phyloP scores from a whole-genome alignment of 2,113 vertebrate genomes.

The Lucifuga dentata region DNA sequence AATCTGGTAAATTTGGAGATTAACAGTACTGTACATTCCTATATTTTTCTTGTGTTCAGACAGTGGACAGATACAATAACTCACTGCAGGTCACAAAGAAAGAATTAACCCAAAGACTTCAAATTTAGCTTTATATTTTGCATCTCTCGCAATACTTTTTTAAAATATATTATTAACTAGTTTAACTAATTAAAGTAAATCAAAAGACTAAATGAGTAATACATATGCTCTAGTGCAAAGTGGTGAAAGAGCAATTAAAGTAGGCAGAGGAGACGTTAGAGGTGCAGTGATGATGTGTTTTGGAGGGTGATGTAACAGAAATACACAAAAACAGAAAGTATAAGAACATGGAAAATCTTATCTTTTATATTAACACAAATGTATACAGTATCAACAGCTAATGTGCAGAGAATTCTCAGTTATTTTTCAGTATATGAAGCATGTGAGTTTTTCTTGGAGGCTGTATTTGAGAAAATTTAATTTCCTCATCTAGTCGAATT shows the following conservation, averaged over 20 bases:
- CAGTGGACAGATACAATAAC: too few relatives aligned
- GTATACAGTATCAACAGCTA: not conserved
- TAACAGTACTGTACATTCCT: too few relatives aligned
- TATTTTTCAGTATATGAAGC: not conserved
- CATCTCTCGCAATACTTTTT: not conserved
- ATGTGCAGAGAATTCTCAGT: not conserved
- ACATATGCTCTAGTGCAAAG: constrained; percentile 3
- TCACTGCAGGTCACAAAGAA: too few relatives aligned
- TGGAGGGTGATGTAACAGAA: too few relatives aligned
- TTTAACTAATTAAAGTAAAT: not conserved
- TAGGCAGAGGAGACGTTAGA: not conserved
- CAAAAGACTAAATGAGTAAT: constrained; percentile 9
- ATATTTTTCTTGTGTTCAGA: too few relatives aligned
- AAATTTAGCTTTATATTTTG: not conserved
- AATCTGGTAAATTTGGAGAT: too few relatives aligned
- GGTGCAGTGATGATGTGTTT: not conserved
- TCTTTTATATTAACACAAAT: not conserved
- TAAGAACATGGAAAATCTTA: not conserved
- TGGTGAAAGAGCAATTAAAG: constrained; percentile 1
- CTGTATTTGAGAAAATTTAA: too few relatives aligned
- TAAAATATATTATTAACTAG: not conserved
- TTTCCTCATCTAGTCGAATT: too few relatives aligned
- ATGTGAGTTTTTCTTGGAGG: too few relatives aligned
- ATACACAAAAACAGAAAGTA: too few relatives aligned
- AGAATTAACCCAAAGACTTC: too few relatives aligned